phyloP scores from a whole-genome alignment of 2,888 invertebrate species.

The Atrina japonica region DNA sequence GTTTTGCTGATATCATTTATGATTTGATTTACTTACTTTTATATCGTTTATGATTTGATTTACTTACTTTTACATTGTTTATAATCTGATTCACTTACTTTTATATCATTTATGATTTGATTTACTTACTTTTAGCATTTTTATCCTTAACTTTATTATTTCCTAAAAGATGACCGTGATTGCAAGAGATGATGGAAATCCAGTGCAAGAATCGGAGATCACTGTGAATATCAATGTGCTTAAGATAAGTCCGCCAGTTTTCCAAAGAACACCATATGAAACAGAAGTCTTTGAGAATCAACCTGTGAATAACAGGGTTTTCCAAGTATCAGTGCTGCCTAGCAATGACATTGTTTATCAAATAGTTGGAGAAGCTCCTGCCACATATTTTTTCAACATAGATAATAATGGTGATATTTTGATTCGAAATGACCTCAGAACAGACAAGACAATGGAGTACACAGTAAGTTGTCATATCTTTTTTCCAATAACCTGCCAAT shows the following conservation, averaged over 20 bases:
- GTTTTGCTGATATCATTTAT: too few species aligned
- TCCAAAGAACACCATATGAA: constrained; percentile 45
- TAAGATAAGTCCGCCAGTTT: constrained; percentile 58
- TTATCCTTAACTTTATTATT: too few species aligned
- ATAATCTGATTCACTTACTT: too few species aligned
- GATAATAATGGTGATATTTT: constrained; percentile 63
- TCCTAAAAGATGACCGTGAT: constrained; percentile 13
- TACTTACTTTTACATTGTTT: too few species aligned
- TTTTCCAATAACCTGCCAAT: background rate
- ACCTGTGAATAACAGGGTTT: constrained; percentile 40
- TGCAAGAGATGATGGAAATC: constrained; percentile 67
- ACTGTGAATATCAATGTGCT: constrained; percentile 61
- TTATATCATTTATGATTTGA: too few species aligned
- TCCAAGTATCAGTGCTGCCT: constrained; percentile 41
- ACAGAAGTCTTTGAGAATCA: constrained; percentile 56
- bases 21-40: too few species aligned
- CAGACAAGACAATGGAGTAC: constrained; percentile 61
- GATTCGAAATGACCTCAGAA: constrained; percentile 59
- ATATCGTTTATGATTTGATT: too few species aligned
- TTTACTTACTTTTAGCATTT: too few species aligned
- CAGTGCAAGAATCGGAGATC: constrained; percentile 50
- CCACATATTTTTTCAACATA: constrained; percentile 69
- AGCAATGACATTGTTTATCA: constrained; percentile 63
- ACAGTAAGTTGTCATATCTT: constrained; percentile 59
- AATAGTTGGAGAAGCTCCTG: constrained; percentile 67